These are phyloP conservation scores for Thymallus thymallus DNA, from an alignment of 2,113 vertebrate genomes.

Conservation along the genomic window DNA sequence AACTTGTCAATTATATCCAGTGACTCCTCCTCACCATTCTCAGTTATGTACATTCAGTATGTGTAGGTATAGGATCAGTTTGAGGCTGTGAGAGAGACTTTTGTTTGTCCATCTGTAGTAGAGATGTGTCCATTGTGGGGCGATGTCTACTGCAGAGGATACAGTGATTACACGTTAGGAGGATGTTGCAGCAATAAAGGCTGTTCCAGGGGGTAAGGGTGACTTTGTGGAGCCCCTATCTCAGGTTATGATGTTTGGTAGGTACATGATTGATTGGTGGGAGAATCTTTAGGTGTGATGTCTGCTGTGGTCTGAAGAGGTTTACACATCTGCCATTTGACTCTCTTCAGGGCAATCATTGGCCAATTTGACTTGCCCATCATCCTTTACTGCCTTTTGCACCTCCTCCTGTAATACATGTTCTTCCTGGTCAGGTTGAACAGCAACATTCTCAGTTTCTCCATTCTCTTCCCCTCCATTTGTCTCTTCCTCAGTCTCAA, in stretches of 20 bases:
- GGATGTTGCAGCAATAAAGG: slow-evolving; percentile 33
- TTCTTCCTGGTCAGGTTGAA: slow-evolving; percentile 30
- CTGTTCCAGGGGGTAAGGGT: not conserved
- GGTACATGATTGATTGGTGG: slow-evolving; percentile 35
- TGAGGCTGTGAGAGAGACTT: not conserved
- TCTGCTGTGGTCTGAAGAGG: not conserved
- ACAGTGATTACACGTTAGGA: slow-evolving; percentile 14
- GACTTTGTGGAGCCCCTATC: slow-evolving; percentile 13
- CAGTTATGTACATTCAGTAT: slow-evolving; percentile 59
- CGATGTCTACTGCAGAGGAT: not conserved
- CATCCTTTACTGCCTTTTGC: slow-evolving; percentile 30
- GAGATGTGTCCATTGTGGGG: slow-evolving; percentile 11
- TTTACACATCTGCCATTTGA: slow-evolving; percentile 32
- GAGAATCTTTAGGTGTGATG: slow-evolving; percentile 11
- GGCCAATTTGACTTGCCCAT: slow-evolving; percentile 24
- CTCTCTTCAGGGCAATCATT: slow-evolving; percentile 41
- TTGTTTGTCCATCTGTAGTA: slow-evolving; percentile 27
- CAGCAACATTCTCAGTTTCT: slow-evolving; percentile 7
- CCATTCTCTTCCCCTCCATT: slow-evolving; percentile 26
- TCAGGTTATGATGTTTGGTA: slow-evolving; percentile 25
- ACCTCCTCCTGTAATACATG: slow-evolving; percentile 25
- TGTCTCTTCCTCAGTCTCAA: slow-evolving; percentile 47
- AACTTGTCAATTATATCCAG: slow-evolving; percentile 17
- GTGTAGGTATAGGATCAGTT: slow-evolving; percentile 34
- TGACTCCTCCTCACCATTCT: slow-evolving; percentile 22